Evolutionary conservation across 2,888 invertebrate species (phyloP).

Genomic region (Drosophila affinis): DNA sequence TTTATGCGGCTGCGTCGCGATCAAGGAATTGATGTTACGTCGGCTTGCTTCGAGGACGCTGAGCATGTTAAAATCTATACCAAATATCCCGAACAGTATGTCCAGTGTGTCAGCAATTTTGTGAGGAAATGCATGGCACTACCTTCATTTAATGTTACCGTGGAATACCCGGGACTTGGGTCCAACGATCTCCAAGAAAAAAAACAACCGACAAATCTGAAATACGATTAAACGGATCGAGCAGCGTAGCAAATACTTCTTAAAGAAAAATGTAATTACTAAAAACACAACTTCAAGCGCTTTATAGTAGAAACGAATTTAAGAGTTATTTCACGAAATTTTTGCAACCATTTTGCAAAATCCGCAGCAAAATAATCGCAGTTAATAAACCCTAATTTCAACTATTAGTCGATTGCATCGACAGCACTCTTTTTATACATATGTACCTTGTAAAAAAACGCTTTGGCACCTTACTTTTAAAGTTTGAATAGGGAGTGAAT

Average conservation of each 20-base stretch:
- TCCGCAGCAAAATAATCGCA: not conserved
- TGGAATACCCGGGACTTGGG: not conserved
- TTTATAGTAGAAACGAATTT: constrained; percentile 69
- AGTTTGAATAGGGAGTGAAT: too few species aligned
- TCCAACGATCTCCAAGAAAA: constrained; percentile 7
- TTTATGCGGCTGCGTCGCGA: constrained; percentile 86
- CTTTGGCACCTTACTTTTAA: too few species aligned
- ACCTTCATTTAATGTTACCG: constrained; percentile 49
- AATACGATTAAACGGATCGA: constrained; percentile 63
- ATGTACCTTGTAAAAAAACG: too few species aligned
- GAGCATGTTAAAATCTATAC: constrained; percentile 90
- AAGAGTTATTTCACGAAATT: constrained; percentile 27
- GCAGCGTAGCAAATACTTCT: constrained; percentile 61
- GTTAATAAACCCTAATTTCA: not conserved
- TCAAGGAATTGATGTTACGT: constrained; percentile 86
- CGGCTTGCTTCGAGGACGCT: constrained; percentile 88
- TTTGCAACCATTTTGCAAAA: constrained; percentile 44
- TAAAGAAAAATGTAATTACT: constrained; percentile 30
- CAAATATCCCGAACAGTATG: constrained; percentile 87
- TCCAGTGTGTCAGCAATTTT: constrained; percentile 86
- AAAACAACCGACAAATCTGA: constrained; percentile 32
- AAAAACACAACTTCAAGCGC: constrained; percentile 47
- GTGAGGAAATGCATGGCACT: constrained; percentile 85
- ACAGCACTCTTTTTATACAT: too few species aligned
- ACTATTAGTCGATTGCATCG: too few species aligned